Evolutionary conservation across 1,140 invertebrate species (phyloP).

Genomic region (Kradibia gibbosae): DNA sequence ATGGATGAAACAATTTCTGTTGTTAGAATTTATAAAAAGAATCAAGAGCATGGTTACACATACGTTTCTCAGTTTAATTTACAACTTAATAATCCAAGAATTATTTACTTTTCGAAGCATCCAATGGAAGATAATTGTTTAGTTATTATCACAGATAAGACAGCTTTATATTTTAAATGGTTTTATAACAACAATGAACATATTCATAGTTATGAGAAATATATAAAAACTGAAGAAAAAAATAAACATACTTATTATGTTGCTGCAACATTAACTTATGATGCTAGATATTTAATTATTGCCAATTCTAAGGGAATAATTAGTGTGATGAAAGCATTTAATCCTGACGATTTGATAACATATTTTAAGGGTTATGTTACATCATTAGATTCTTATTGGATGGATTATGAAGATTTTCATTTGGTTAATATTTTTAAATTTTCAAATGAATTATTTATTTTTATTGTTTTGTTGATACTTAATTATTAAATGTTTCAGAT

Average conservation of each 20-base stretch:
- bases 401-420: constrained; percentile 60
- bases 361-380: constrained; percentile 62
- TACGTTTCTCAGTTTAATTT: constrained; percentile 61
- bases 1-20: constrained; percentile 59
- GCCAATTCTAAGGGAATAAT: constrained; percentile 64
- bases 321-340: constrained; percentile 58
- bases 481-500: constrained; percentile 57
- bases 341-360: constrained; percentile 57
- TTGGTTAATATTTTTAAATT: constrained; percentile 53
- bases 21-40: constrained; percentile 55
- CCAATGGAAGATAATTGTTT: constrained; percentile 56
- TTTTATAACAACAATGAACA: constrained; percentile 52
- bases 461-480: neutral
- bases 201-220: constrained; percentile 59
- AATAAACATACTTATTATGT: constrained; percentile 54
- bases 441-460: neutral
- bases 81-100: constrained; percentile 53
- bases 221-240: constrained; percentile 53
- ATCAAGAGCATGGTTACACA: constrained; percentile 40
- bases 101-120: constrained; percentile 61
- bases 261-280: constrained; percentile 66
- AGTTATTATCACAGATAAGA: constrained; percentile 62
- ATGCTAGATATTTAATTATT: constrained; percentile 64
- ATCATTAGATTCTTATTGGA: constrained; percentile 66
- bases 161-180: constrained; percentile 62